These are phyloP conservation scores for Mesorhabditis belari DNA, from an alignment of 2,888 invertebrate species.

Conservation along the genomic window DNA sequence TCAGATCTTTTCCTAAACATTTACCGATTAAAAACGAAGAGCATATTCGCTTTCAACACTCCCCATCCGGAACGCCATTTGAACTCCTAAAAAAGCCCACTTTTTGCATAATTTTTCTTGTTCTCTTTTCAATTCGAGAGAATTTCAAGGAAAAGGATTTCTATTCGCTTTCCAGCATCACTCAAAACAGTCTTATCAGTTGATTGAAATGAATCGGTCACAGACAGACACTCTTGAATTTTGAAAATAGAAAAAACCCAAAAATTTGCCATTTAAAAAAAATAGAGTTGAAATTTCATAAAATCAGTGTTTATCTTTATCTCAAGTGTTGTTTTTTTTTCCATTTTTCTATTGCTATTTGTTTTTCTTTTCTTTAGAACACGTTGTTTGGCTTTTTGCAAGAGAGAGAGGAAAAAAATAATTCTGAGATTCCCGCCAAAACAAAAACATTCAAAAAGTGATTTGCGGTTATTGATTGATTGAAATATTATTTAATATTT, in stretches of 20 bases:
- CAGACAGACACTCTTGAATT: too few relatives aligned
- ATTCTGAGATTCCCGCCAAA: not conserved
- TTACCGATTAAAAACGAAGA: conserved; percentile 32
- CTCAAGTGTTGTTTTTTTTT: too few relatives aligned
- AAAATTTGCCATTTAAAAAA: too few relatives aligned
- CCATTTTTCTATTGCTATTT: too few relatives aligned
- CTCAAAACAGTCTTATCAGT: not conserved
- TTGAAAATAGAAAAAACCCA: too few relatives aligned
- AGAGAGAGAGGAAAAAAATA: not conserved
- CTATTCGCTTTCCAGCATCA: not conserved
- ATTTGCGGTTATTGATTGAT: not conserved
- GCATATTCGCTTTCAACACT: conserved; percentile 46
- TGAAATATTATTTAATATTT: not conserved
- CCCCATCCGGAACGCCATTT: conserved; percentile 42
- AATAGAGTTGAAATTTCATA: too few relatives aligned
- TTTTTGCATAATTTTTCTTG: not conserved
- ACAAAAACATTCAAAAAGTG: not conserved
- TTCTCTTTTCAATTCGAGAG: too few relatives aligned
- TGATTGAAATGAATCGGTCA: too few relatives aligned
- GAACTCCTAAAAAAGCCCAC: conserved; percentile 38
- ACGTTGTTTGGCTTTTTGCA: not conserved
- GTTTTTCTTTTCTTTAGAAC: too few relatives aligned
- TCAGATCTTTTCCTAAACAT: not conserved
- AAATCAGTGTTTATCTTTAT: too few relatives aligned
- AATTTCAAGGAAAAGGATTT: too few relatives aligned